These are phyloP conservation scores for Philereme transversata DNA, from an alignment of 2,888 invertebrate species.

Conservation along the genomic window DNA sequence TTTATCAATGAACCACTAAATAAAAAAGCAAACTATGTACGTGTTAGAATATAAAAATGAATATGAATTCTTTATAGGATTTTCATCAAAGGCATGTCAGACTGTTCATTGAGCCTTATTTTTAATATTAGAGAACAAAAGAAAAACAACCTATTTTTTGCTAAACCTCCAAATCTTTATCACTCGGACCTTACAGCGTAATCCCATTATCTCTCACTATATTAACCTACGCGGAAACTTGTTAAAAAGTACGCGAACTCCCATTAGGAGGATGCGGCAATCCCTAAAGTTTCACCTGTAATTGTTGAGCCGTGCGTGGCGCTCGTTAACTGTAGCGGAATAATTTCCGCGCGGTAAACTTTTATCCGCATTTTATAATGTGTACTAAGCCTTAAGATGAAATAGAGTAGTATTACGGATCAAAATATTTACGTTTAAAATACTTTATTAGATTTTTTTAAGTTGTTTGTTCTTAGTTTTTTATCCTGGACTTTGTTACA, in stretches of 20 bases:
- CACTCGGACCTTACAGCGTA: constrained; percentile 37
- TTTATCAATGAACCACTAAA: too few relatives aligned
- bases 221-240: constrained; percentile 55
- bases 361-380: constrained; percentile 27
- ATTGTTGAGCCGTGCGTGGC: constrained; percentile 49
- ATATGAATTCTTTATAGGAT: too few relatives aligned
- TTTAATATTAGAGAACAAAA: too few relatives aligned
- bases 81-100: too few relatives aligned
- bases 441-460: too few relatives aligned
- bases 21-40: too few relatives aligned
- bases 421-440: too few relatives aligned
- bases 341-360: constrained; percentile 34
- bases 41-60: too few relatives aligned
- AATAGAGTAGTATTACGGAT: background rate
- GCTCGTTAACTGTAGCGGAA: constrained; percentile 45
- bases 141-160: background rate
- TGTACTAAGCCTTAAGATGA: constrained; percentile 18
- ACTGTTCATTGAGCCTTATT: too few relatives aligned
- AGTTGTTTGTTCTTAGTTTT: too few relatives aligned
- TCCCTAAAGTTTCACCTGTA: constrained; percentile 59
- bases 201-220: constrained; percentile 51
- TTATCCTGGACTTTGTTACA: too few relatives aligned
- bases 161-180: constrained; percentile 22
- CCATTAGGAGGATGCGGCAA: constrained; percentile 52
- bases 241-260: constrained; percentile 75